Conservation (phyloP, 2,797 vertebrate genomes). For the Hylomyscus alleni region DNA sequence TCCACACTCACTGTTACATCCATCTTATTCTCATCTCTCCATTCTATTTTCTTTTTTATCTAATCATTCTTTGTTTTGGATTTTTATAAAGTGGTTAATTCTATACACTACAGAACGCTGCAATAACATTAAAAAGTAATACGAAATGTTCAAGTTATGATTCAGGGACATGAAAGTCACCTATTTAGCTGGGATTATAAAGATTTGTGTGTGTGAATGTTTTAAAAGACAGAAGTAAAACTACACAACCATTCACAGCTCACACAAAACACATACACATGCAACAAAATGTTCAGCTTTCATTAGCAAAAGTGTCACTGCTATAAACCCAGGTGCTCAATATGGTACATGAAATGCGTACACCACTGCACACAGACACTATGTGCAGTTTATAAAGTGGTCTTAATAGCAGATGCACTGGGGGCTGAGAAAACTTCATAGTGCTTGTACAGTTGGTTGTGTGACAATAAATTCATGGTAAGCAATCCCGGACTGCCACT, state of each 20-base stretch:
- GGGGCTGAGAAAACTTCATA: background rate
- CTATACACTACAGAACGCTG: background rate
- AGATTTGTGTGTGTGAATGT: background rate
- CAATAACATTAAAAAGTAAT: background rate
- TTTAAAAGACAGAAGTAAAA: slow-evolving; percentile 33
- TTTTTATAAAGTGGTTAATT: background rate
- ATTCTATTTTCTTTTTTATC: background rate
- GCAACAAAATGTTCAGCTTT: background rate
- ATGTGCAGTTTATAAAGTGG: background rate
- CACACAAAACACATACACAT: background rate
- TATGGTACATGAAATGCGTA: background rate
- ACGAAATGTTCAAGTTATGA: background rate
- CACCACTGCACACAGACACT: background rate
- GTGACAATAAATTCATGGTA: background rate
- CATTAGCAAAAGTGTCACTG: background rate
- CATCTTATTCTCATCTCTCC: background rate
- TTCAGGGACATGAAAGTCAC: background rate
- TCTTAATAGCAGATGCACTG: background rate
- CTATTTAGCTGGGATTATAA: background rate
- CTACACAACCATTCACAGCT: background rate
- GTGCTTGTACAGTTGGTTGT: background rate
- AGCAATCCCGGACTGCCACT: background rate
- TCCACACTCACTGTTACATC: background rate
- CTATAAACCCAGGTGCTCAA: background rate
- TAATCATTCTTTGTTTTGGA: background rate